phyloP scores from a whole-genome alignment of 2,888 invertebrate species.

The Mamestra brassicae region DNA sequence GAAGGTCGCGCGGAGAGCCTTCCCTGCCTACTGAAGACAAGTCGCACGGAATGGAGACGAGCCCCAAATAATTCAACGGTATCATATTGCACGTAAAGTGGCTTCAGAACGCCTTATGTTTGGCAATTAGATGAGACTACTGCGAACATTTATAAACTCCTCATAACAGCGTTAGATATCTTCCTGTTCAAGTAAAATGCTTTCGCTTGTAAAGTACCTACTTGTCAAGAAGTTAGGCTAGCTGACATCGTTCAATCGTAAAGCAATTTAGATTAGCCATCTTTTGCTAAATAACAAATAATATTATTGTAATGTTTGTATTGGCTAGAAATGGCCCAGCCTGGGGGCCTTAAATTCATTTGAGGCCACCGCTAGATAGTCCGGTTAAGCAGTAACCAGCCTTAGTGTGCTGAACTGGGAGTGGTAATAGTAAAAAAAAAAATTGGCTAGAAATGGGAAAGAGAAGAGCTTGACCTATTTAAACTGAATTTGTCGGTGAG shows the following conservation, averaged over 20 bases:
- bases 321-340: neutral
- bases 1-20: conserved; percentile 9
- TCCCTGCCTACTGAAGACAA: conserved; percentile 2
- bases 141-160: conserved; percentile 16
- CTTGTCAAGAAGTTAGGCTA: neutral
- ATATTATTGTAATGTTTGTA: neutral
- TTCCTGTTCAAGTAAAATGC: neutral
- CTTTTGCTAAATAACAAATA: conserved; percentile 8
- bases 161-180: conserved; percentile 5
- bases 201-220: neutral
- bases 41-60: conserved; percentile 7
- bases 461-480: neutral
- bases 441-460: neutral
- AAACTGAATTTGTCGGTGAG: conserved; percentile 1
- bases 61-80: conserved; percentile 25
- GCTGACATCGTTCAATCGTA: neutral
- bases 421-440: too few relatives aligned
- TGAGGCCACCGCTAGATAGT: too few relatives aligned
- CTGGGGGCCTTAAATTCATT: too few relatives aligned
- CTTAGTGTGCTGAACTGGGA: too few relatives aligned
- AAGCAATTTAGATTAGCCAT: conserved; percentile 8
- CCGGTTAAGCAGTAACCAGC: too few relatives aligned
- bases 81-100: conserved; percentile 26
- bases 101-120: neutral
- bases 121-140: conserved; percentile 13